A percentile compares a stretch with the other conserved stretches of the same genome.
Evolutionary conservation across 1,140 invertebrate genomes (phyloP).

Genomic region (Laodelphax striatellus): DNA sequence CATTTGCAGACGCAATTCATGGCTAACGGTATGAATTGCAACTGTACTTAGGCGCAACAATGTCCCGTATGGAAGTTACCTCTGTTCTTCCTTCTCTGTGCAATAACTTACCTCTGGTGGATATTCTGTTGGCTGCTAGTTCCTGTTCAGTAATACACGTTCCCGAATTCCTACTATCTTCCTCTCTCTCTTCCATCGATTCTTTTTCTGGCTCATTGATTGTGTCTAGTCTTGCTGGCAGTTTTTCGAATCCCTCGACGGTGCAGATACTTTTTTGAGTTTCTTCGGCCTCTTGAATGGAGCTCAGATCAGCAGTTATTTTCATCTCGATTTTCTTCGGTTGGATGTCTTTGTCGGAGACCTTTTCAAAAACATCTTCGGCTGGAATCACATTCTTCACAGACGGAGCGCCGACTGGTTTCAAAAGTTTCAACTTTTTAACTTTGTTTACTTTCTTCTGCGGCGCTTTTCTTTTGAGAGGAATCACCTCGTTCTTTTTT

Average conservation of each 20-base stretch:
- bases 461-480: constrained; percentile 42
- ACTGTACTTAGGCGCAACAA: no score
- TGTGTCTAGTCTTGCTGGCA: constrained; percentile 30
- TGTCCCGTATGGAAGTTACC: no score
- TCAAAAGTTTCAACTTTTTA: constrained; percentile 51
- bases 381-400: constrained; percentile 37
- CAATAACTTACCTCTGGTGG: constrained; percentile 37
- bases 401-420: constrained; percentile 30
- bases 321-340: constrained; percentile 52
- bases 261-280: constrained; percentile 10
- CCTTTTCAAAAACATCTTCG: constrained; percentile 51
- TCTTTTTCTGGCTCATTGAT: constrained; percentile 23
- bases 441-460: constrained; percentile 37
- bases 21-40: no score
- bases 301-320: constrained; percentile 30
- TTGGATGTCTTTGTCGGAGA: constrained; percentile 18
- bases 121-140: constrained; percentile 53
- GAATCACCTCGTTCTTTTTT: constrained; percentile 31
- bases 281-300: constrained; percentile 13
- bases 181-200: constrained; percentile 19
- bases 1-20: no score
- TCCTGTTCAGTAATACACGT: constrained; percentile 52
- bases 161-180: constrained; percentile 23
- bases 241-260: constrained; percentile 36
- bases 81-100: no score